These are phyloP conservation scores for Aeoliscus strigatus DNA, from an alignment of 2,797 vertebrate genomes.

Conservation along the genomic window DNA sequence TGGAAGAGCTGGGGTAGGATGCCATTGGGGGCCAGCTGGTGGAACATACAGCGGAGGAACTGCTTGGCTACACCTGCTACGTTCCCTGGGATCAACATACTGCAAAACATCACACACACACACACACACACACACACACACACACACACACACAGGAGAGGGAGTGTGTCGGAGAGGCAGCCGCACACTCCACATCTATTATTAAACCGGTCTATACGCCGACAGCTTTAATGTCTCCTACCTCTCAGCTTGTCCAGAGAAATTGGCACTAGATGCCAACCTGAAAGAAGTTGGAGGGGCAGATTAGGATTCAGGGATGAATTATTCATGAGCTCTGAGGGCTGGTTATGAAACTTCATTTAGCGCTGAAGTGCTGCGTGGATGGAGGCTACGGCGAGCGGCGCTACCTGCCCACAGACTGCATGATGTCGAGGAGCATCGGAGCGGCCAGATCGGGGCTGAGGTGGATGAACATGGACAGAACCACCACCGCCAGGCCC, in stretches of 20 bases:
- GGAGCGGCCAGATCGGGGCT: conserved; percentile 96
- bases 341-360: conserved; percentile 55
- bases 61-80: conserved; percentile 98
- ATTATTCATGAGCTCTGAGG: conserved; percentile 57
- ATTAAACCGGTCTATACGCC: conserved; percentile 36
- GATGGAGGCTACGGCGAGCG: conserved; percentile 31
- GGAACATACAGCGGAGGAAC: conserved; percentile 95
- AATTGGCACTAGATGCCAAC: conserved; percentile 92
- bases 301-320: conserved; percentile 49
- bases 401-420: conserved; percentile 94
- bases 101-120: conserved; percentile 66
- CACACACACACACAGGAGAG: no score
- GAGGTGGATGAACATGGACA: conserved; percentile 96
- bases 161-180: conserved; percentile 21
- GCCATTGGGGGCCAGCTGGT: conserved; percentile 96
- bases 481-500: conserved; percentile 89
- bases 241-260: conserved; percentile 98
- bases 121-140: no score
- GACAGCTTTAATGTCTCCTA: conserved; percentile 60
- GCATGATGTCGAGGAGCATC: conserved; percentile 96
- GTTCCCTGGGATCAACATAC: conserved; percentile 98
- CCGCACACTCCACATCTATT: conserved; percentile 39
- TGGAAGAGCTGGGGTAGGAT: conserved; percentile 97
- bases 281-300: conserved; percentile 73
- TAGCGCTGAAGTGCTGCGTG: conserved; percentile 41